phyloP scores from a whole-genome alignment of 2,888 invertebrate species.

The Dorcus parallelipipedus region DNA sequence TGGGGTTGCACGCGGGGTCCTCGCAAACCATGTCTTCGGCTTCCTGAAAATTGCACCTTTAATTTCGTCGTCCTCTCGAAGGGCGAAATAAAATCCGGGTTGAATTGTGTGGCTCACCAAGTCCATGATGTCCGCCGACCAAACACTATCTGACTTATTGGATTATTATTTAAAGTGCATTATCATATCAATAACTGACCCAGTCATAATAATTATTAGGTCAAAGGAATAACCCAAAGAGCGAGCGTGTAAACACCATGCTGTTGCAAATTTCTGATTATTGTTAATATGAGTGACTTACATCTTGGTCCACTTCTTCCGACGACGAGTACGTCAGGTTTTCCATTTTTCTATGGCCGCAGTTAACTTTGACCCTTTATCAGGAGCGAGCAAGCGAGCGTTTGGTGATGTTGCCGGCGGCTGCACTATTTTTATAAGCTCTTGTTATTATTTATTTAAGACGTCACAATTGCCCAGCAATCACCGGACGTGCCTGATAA shows the following conservation, averaged over 20 bases:
- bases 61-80: no score
- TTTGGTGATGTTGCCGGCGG: no score
- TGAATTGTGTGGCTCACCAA: not conserved
- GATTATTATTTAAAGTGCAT: not conserved
- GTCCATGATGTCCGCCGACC: not conserved
- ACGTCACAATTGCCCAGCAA: not conserved
- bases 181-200: not conserved
- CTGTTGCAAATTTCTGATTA: not conserved
- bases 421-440: no score
- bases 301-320: slow-evolving; percentile 16
- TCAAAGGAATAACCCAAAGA: no score
- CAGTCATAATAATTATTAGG: not conserved
- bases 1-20: slow-evolving; percentile 60
- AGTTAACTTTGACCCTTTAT: no score
- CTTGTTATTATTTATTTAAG: not conserved
- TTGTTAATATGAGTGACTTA: slow-evolving; percentile 6
- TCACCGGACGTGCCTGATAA: no score
- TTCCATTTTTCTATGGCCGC: slow-evolving; percentile 12
- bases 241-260: no score
- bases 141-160: not conserved
- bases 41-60: slow-evolving; percentile 15
- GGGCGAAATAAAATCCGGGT: not conserved
- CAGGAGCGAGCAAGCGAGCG: no score
- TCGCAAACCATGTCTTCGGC: slow-evolving; percentile 27
- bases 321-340: slow-evolving; percentile 22